Evolutionary conservation across 2,888 invertebrate species (phyloP).

Genomic region (Hybos culiciformis): DNA sequence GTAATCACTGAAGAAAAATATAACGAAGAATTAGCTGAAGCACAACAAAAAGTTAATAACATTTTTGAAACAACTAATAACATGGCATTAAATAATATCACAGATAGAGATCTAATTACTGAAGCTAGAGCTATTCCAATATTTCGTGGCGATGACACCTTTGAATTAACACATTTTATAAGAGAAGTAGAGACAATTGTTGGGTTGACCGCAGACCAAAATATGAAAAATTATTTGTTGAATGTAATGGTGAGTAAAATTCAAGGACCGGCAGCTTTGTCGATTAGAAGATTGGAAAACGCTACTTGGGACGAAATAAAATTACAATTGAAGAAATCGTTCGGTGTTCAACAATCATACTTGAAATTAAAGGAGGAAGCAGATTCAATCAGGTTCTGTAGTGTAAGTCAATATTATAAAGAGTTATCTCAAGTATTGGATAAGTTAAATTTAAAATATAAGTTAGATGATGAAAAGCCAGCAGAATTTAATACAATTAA

Average conservation of each 20-base stretch:
- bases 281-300: not conserved
- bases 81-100: too few species aligned
- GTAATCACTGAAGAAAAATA: too few species aligned
- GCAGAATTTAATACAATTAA: not conserved
- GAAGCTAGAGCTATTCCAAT: not conserved
- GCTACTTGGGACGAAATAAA: not conserved
- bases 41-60: too few species aligned
- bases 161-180: not conserved
- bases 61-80: too few species aligned
- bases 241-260: not conserved
- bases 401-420: constrained; percentile 4
- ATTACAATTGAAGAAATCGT: not conserved
- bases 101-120: too few species aligned
- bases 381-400: not conserved
- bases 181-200: not conserved
- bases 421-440: constrained; percentile 2
- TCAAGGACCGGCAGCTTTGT: not conserved
- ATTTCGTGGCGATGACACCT: not conserved
- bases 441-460: constrained; percentile 5
- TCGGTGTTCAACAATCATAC: constrained; percentile 1
- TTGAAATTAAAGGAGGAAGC: constrained; percentile 4
- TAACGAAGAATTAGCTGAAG: too few species aligned
- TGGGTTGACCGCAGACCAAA: not conserved
- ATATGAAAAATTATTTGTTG: not conserved
- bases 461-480: not conserved